Evolutionary conservation across 2,888 invertebrate genomes (phyloP).

Genomic region (Drosophila ustulata): DNA sequence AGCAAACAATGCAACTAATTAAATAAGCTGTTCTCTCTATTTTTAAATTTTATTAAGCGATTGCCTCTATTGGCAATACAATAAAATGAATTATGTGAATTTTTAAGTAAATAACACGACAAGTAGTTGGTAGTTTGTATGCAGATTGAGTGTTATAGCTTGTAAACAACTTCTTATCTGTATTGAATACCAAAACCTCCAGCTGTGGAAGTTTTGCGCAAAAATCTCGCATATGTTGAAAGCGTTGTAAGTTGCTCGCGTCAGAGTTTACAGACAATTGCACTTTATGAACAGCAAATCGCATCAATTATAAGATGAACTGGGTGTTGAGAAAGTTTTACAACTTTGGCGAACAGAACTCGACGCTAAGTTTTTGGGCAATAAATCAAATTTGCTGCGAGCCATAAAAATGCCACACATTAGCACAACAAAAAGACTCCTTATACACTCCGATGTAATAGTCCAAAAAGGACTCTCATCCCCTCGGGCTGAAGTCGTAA

Average conservation of each 20-base stretch:
- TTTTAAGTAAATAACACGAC: background rate
- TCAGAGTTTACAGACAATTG: conserved; percentile 70
- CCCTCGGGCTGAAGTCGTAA: conserved; percentile 66
- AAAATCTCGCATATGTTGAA: conserved; percentile 67
- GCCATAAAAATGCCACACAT: conserved; percentile 74
- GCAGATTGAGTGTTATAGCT: background rate
- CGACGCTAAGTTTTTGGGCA: conserved; percentile 66
- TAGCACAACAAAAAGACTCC: conserved; percentile 73
- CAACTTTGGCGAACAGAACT: conserved; percentile 55
- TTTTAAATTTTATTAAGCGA: too few species aligned
- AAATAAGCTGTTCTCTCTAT: too few species aligned
- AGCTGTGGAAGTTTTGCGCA: background rate
- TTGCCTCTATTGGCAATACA: too few species aligned
- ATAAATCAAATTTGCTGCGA: conserved; percentile 77
- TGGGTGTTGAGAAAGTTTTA: conserved; percentile 54
- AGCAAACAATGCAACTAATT: too few species aligned
- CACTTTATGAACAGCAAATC: conserved; percentile 77
- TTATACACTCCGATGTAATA: background rate
- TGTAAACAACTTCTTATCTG: conserved; percentile 9
- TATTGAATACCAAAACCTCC: background rate
- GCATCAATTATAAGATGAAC: conserved; percentile 78
- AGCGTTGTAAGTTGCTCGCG: conserved; percentile 14
- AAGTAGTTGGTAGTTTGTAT: background rate
- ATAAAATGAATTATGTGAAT: background rate
- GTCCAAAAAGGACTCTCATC: conserved; percentile 34